Evolutionary conservation across 2,888 invertebrate genomes (phyloP).

Genomic region (Geotrupes spiniger): DNA sequence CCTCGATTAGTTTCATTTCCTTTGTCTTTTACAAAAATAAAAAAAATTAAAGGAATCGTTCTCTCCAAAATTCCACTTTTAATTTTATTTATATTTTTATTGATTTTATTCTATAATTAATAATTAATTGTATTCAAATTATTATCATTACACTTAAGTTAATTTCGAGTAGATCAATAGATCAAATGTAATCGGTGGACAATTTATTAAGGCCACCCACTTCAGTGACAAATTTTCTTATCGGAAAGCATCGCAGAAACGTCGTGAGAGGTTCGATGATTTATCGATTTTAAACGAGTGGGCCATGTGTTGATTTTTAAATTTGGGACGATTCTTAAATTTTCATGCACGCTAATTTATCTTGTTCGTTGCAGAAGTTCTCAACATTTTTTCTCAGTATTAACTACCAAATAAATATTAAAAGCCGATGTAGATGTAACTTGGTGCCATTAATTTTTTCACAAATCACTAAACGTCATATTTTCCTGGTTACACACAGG

Average conservation of each 20-base stretch:
- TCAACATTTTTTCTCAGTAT: neutral
- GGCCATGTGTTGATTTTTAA: conserved; percentile 14
- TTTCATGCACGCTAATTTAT: neutral
- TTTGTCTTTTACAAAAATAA: too few relatives aligned
- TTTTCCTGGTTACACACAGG: too few relatives aligned
- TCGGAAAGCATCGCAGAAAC: neutral
- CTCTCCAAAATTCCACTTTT: too few relatives aligned
- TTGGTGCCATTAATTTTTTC: neutral
- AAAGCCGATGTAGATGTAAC: neutral
- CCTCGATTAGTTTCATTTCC: too few relatives aligned
- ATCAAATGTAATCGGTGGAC: too few relatives aligned
- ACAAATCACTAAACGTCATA: too few relatives aligned
- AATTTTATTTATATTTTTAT: too few relatives aligned
- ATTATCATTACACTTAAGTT: too few relatives aligned
- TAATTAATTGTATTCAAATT: too few relatives aligned
- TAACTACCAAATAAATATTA: neutral
- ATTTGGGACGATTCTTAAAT: neutral
- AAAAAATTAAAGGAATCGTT: too few relatives aligned
- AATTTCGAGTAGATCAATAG: too few relatives aligned
- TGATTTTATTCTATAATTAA: too few relatives aligned
- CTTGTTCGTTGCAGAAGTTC: neutral
- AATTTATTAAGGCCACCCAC: neutral
- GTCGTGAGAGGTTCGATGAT: neutral
- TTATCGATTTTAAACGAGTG: conserved; percentile 5
- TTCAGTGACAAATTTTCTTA: conserved; percentile 12